These are phyloP conservation scores for Oncorhynchus gorbuscha DNA, from an alignment of 2,113 vertebrate genomes.

Conservation along the genomic window DNA sequence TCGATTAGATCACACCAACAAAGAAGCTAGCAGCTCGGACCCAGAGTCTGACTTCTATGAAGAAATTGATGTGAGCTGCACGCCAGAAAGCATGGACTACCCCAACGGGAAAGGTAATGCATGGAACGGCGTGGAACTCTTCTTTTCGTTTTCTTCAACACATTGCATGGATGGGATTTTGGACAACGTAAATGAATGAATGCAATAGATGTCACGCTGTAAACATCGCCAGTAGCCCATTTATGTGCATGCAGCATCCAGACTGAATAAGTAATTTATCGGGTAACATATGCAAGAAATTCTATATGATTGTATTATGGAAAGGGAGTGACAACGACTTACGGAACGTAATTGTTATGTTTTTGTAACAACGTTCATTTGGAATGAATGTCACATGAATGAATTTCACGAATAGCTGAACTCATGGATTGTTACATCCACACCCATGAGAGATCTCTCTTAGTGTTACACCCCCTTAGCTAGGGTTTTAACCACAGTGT, in stretches of 20 bases:
- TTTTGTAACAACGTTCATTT: neutral
- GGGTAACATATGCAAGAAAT: neutral
- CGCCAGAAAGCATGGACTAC: conserved; percentile 93
- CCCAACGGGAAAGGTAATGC: conserved; percentile 84
- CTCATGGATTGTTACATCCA: neutral
- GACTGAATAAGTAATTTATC: neutral
- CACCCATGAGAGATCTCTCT: neutral
- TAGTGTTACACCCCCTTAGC: conserved; percentile 57
- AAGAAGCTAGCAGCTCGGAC: conserved; percentile 92
- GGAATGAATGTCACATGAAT: neutral
- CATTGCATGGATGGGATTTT: neutral
- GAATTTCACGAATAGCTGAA: neutral
- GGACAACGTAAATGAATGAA: neutral
- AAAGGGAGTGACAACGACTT: neutral
- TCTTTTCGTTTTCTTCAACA: neutral
- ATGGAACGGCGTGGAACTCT: neutral
- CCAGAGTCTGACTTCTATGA: conserved; percentile 99
- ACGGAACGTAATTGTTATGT: neutral
- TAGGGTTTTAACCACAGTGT: conserved; percentile 21
- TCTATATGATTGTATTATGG: neutral
- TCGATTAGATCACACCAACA: conserved; percentile 75
- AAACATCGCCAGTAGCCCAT: neutral
- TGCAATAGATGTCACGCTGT: neutral
- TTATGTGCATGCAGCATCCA: neutral
- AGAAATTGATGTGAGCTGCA: conserved; percentile 99